These are phyloP conservation scores for Polyploca ridens DNA, from an alignment of 2,888 invertebrate genomes.

Conservation along the genomic window DNA sequence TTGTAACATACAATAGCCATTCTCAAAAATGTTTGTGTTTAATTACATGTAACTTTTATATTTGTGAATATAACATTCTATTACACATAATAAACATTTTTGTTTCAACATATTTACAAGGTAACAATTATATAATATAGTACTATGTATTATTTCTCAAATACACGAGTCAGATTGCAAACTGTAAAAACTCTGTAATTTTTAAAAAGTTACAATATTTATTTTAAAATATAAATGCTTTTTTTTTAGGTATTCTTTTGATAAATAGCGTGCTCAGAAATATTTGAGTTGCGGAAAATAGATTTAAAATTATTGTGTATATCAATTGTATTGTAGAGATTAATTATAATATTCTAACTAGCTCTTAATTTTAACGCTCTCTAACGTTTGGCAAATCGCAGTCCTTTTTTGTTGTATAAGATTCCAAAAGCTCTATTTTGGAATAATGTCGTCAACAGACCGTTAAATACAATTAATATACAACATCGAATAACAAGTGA, in stretches of 20 bases:
- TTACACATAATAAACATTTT: slow-evolving; percentile 50
- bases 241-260: neutral
- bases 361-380: neutral
- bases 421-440: neutral
- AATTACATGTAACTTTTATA: slow-evolving; percentile 29
- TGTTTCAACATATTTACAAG: slow-evolving; percentile 70
- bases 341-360: neutral
- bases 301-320: neutral
- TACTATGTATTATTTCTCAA: neutral
- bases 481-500: slow-evolving; percentile 50
- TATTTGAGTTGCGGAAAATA: slow-evolving; percentile 2
- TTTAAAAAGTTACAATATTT: slow-evolving; percentile 7
- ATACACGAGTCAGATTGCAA: slow-evolving; percentile 5
- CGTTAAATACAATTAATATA: slow-evolving; percentile 31
- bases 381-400: slow-evolving; percentile 15
- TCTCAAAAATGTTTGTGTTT: slow-evolving; percentile 32
- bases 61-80: slow-evolving; percentile 52
- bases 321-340: slow-evolving; percentile 10
- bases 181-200: slow-evolving; percentile 4
- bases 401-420: slow-evolving; percentile 1
- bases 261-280: slow-evolving; percentile 8
- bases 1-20: slow-evolving; percentile 54
- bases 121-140: slow-evolving; percentile 37
- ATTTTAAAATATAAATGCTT: neutral
- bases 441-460: slow-evolving; percentile 16